Evolutionary conservation across 1,140 invertebrate genomes (phyloP).

Genomic region (Gryon sp.): DNA sequence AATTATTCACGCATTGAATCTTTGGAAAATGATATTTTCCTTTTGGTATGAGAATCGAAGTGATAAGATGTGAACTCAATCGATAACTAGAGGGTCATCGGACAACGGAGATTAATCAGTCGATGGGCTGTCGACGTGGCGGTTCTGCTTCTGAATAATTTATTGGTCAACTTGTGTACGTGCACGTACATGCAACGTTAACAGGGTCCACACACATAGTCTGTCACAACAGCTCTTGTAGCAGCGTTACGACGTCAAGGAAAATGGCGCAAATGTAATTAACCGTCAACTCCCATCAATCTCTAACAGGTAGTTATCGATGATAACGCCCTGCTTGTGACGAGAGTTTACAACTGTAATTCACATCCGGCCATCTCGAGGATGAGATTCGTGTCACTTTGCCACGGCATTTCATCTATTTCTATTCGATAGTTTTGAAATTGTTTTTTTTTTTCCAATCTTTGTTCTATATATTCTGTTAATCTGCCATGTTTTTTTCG

Average conservation of each 20-base stretch:
- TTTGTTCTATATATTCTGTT: too few species aligned
- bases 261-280: slow-evolving; percentile 66
- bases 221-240: slow-evolving; percentile 57
- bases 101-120: slow-evolving; percentile 67
- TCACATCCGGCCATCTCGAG: slow-evolving; percentile 35
- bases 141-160: slow-evolving; percentile 69
- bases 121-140: slow-evolving; percentile 62
- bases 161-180: slow-evolving; percentile 61
- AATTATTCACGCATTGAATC: not conserved
- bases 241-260: slow-evolving; percentile 56
- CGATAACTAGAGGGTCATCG: slow-evolving; percentile 58
- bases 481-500: too few species aligned
- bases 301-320: slow-evolving; percentile 64
- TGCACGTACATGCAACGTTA: slow-evolving; percentile 11
- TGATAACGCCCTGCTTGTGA: slow-evolving; percentile 45
- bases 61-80: slow-evolving; percentile 39
- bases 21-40: not conserved
- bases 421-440: not conserved
- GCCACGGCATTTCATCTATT: slow-evolving; percentile 33
- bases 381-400: slow-evolving; percentile 21
- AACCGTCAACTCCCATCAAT: slow-evolving; percentile 64
- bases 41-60: not conserved
- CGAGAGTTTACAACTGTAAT: slow-evolving; percentile 58
- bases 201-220: slow-evolving; percentile 13
- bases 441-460: not conserved